phyloP scores from a whole-genome alignment of 1,140 invertebrate species.

The Brachionus koreanus region DNA sequence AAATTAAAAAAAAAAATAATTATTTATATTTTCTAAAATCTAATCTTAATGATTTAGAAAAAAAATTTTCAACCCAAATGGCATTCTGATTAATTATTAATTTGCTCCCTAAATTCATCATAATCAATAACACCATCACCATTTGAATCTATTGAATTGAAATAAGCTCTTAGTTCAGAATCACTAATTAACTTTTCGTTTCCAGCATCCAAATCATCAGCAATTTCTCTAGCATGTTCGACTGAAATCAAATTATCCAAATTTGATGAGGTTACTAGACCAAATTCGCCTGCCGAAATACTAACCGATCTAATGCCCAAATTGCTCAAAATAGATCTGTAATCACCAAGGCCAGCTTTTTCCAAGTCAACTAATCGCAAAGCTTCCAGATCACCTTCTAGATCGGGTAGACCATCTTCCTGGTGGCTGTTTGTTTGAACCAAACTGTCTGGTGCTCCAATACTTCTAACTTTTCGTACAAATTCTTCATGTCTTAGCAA shows the following conservation, averaged over 20 bases:
- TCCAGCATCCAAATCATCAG: background rate
- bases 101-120: background rate
- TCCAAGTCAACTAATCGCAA: constrained; percentile 26
- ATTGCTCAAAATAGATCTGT: background rate
- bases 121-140: background rate
- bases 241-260: background rate
- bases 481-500: background rate
- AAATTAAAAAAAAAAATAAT: no score
- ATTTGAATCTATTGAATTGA: constrained; percentile 14
- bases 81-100: background rate
- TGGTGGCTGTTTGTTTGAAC: background rate
- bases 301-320: background rate
- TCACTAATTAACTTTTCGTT: background rate
- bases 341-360: background rate
- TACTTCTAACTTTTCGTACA: background rate
- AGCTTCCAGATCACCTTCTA: constrained; percentile 38
- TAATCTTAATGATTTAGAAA: background rate
- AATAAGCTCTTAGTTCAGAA: constrained; percentile 6
- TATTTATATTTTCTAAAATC: no score
- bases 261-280: background rate
- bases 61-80: background rate
- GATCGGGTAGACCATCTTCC: background rate
- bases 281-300: background rate
- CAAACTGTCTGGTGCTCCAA: background rate
- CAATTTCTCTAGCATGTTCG: background rate